These are phyloP conservation scores for Suillia variegata DNA, from an alignment of 2,888 invertebrate genomes.

Conservation along the genomic window DNA sequence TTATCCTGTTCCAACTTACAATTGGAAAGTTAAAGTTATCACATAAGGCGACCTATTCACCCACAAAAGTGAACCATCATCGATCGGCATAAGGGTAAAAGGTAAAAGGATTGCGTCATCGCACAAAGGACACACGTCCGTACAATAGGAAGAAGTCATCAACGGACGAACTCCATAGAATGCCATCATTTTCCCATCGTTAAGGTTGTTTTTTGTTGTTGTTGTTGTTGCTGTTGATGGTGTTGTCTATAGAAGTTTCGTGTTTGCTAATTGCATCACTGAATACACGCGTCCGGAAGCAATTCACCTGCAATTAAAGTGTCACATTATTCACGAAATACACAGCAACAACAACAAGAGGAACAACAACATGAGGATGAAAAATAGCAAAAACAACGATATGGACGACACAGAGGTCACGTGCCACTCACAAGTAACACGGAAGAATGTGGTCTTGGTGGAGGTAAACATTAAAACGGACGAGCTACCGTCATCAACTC, in stretches of 20 bases:
- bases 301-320: constrained; percentile 58
- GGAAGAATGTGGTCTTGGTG: no score
- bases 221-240: not conserved
- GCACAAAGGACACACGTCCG: constrained; percentile 17
- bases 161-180: constrained; percentile 30
- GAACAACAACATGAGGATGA: no score
- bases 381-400: no score
- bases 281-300: constrained; percentile 39
- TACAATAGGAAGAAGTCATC: constrained; percentile 40
- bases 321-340: constrained; percentile 48
- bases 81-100: constrained; percentile 6
- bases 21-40: no score
- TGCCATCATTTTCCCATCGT: constrained; percentile 14
- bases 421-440: no score
- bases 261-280: constrained; percentile 45
- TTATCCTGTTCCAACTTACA: no score
- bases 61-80: not conserved
- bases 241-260: not conserved
- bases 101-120: constrained; percentile 6
- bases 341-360: constrained; percentile 13
- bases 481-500: no score
- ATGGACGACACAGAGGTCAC: constrained; percentile 24
- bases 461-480: no score
- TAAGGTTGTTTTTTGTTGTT: not conserved
- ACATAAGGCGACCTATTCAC: not conserved